Conservation (phyloP, 2,113 vertebrate genomes). For the Oryzias javanicus region DNA sequence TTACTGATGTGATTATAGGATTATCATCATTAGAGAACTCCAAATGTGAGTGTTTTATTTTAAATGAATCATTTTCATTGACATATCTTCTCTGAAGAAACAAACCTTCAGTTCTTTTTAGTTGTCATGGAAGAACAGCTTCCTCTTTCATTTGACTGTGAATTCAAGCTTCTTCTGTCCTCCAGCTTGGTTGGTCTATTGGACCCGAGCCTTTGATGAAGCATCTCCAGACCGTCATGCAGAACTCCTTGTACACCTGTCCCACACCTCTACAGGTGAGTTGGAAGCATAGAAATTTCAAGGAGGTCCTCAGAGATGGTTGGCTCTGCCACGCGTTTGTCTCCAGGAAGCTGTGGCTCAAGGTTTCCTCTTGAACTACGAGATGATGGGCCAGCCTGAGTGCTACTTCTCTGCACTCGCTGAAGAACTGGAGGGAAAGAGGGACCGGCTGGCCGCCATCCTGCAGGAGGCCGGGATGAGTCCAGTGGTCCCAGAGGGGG, state of each 20-base stretch:
- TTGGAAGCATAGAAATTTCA: neutral
- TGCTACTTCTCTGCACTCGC: slow-evolving; percentile 91
- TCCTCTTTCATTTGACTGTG: too few relatives aligned
- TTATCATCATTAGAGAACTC: too few relatives aligned
- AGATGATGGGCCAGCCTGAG: slow-evolving; percentile 84
- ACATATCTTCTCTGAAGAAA: too few relatives aligned
- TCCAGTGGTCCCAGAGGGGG: slow-evolving; percentile 90
- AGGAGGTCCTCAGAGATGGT: neutral
- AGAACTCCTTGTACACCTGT: slow-evolving; percentile 89
- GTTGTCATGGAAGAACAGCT: too few relatives aligned
- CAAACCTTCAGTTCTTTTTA: too few relatives aligned
- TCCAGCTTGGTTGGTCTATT: slow-evolving; percentile 93
- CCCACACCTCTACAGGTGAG: slow-evolving; percentile 89
- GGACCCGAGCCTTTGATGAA: slow-evolving; percentile 89
- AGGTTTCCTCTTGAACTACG: slow-evolving; percentile 81
- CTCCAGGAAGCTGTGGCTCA: slow-evolving; percentile 90
- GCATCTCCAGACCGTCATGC: slow-evolving; percentile 94
- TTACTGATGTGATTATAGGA: too few relatives aligned
- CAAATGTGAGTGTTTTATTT: too few relatives aligned
- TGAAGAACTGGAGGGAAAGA: slow-evolving; percentile 85
- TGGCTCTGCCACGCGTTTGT: neutral
- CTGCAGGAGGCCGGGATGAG: slow-evolving; percentile 83
- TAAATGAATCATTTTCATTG: too few relatives aligned
- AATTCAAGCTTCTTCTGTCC: slow-evolving; percentile 14
- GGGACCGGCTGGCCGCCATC: slow-evolving; percentile 84